A percentile compares a stretch with the other conserved stretches of the same genome.
phyloP scores from a whole-genome alignment of 1,140 invertebrate species.

The Phthorimaea operculella region DNA sequence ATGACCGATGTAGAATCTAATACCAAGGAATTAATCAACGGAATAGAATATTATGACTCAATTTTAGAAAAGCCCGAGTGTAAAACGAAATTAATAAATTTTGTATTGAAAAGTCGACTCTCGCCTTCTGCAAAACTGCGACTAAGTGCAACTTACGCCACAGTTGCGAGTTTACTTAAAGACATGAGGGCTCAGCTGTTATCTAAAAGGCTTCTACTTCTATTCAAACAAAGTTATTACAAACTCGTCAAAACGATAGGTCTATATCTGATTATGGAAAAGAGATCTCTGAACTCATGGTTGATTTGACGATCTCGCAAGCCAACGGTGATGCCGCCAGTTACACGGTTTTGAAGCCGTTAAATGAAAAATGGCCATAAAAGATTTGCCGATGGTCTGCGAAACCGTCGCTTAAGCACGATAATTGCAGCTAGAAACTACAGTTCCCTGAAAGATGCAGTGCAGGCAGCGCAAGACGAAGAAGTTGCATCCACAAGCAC shows the following conservation, averaged over 20 bases:
- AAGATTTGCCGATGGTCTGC: conserved; percentile 3
- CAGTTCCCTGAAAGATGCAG: background rate
- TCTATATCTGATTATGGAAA: background rate
- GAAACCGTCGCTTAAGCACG: conserved; percentile 3
- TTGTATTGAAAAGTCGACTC: background rate
- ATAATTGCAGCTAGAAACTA: background rate
- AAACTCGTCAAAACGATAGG: background rate
- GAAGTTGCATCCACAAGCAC: background rate
- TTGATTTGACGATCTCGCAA: conserved; percentile 2
- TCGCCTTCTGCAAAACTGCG: background rate
- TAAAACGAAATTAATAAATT: conserved; percentile 2
- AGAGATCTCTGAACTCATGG: background rate
- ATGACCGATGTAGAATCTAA: background rate
- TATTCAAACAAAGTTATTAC: background rate
- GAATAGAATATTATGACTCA: background rate
- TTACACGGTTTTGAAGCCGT: background rate
- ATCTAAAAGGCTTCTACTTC: background rate
- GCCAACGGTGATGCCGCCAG: background rate
- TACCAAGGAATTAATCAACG: conserved; percentile 3
- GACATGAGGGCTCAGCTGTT: background rate
- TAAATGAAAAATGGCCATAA: conserved; percentile 6
- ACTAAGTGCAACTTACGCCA: background rate
- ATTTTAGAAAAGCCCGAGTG: background rate
- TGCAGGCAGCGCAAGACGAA: background rate
- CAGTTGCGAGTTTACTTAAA: background rate